Evolutionary conservation across 2,888 invertebrate genomes (phyloP).

Genomic region (Macaria notata): DNA sequence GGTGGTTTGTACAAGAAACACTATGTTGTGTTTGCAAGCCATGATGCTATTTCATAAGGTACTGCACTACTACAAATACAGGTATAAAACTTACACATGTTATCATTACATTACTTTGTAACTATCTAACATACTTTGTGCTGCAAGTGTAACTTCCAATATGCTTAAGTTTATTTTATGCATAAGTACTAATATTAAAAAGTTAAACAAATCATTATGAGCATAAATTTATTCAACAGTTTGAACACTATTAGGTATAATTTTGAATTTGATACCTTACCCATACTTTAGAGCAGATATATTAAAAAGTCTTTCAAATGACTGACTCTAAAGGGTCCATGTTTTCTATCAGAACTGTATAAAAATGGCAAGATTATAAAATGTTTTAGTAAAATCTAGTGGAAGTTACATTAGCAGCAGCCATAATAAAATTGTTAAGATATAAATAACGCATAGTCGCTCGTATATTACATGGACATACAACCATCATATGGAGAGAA

Average conservation of each 20-base stretch:
- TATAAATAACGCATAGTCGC: slow-evolving; percentile 70
- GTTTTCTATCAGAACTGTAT: too few species aligned
- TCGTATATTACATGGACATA: slow-evolving; percentile 70
- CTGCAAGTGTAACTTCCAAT: slow-evolving; percentile 11
- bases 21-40: slow-evolving; percentile 6
- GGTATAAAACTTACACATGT: slow-evolving; percentile 57
- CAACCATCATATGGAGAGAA: slow-evolving; percentile 77
- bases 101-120: slow-evolving; percentile 61
- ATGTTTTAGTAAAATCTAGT: background rate
- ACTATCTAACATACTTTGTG: slow-evolving; percentile 50
- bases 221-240: too few species aligned
- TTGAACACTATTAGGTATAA: too few species aligned
- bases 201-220: too few species aligned
- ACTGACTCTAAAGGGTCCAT: too few species aligned
- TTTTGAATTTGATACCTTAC: too few species aligned
- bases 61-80: slow-evolving; percentile 48
- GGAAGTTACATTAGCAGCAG: slow-evolving; percentile 25
- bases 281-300: too few species aligned
- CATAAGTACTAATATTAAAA: too few species aligned
- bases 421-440: slow-evolving; percentile 70
- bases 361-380: too few species aligned
- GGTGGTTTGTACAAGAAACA: slow-evolving; percentile 1
- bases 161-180: too few species aligned
- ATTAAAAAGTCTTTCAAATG: too few species aligned
- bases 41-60: slow-evolving; percentile 43